A percentile compares a stretch with the other conserved stretches of the same genome.
Conservation (phyloP, 2,888 invertebrate species). For the Apamea monoglypha region DNA sequence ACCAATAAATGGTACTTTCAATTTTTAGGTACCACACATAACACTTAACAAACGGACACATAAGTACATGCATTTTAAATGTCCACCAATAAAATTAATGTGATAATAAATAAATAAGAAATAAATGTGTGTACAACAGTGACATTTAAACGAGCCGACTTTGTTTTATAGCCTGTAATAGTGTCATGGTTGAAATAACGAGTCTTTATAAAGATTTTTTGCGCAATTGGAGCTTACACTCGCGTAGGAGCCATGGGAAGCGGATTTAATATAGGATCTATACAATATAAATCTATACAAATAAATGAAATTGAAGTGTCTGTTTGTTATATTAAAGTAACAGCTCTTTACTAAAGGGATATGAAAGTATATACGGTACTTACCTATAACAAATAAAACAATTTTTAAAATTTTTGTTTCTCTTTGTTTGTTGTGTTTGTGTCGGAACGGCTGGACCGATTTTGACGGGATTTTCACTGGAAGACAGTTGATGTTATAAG, state of each 20-base stretch:
- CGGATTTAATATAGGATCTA: neutral
- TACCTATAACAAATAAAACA: too few relatives aligned
- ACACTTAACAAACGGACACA: neutral
- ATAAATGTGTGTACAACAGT: neutral
- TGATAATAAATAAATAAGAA: too few relatives aligned
- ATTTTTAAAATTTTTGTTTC: too few relatives aligned
- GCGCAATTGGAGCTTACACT: conserved; percentile 3
- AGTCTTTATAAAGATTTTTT: conserved; percentile 14
- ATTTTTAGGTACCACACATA: neutral
- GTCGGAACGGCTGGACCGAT: too few relatives aligned
- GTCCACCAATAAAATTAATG: conserved; percentile 21
- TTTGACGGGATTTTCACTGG: too few relatives aligned
- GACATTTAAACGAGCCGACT: conserved; percentile 22
- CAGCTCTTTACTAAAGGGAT: too few relatives aligned
- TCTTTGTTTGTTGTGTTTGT: too few relatives aligned
- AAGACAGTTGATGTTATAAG: too few relatives aligned
- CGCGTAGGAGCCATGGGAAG: neutral
- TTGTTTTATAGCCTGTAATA: conserved; percentile 39
- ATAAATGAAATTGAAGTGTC: too few relatives aligned
- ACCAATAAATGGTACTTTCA: neutral
- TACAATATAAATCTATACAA: too few relatives aligned
- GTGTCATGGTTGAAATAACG: conserved; percentile 45
- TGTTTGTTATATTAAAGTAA: too few relatives aligned
- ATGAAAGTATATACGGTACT: too few relatives aligned
- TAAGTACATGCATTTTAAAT: conserved; percentile 11